A percentile compares a stretch with the other conserved stretches of the same genome.
Conservation (phyloP, 2,888 invertebrate species). For the Macrostomum cliftonense region DNA sequence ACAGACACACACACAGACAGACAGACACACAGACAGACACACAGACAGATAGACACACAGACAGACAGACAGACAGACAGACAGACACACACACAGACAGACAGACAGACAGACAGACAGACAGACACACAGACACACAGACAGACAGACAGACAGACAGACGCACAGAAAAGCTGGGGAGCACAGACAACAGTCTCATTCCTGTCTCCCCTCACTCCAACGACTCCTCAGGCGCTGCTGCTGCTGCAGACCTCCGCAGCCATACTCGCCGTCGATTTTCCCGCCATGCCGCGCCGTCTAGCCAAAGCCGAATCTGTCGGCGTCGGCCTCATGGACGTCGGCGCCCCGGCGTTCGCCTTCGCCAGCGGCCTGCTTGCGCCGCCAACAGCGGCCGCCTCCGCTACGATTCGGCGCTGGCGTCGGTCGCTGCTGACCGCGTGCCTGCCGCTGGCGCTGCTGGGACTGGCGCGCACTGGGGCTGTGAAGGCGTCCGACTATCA, state of each 20-base stretch:
- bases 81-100: background rate
- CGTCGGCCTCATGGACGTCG: constrained; percentile 69
- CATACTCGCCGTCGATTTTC: constrained; percentile 83
- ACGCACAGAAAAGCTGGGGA: no score
- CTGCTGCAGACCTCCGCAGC: constrained; percentile 56
- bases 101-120: background rate
- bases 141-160: background rate
- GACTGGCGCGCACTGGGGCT: background rate
- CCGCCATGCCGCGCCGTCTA: constrained; percentile 59
- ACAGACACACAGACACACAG: background rate
- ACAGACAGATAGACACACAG: background rate
- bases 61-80: background rate
- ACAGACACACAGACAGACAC: background rate
- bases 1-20: background rate
- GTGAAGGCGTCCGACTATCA: no score
- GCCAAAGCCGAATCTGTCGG: constrained; percentile 72
- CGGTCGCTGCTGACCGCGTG: constrained; percentile 91
- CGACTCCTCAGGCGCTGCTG: constrained; percentile 32
- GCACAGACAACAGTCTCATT: no score
- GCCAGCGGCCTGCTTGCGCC: constrained; percentile 38
- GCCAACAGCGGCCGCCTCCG: constrained; percentile 64
- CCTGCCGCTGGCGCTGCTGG: constrained; percentile 23
- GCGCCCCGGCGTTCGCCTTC: constrained; percentile 68
- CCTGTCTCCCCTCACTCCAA: background rate
- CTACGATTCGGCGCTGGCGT: constrained; percentile 88